phyloP scores from a whole-genome alignment of 1,140 invertebrate genomes.

The Saccostrea echinata region DNA sequence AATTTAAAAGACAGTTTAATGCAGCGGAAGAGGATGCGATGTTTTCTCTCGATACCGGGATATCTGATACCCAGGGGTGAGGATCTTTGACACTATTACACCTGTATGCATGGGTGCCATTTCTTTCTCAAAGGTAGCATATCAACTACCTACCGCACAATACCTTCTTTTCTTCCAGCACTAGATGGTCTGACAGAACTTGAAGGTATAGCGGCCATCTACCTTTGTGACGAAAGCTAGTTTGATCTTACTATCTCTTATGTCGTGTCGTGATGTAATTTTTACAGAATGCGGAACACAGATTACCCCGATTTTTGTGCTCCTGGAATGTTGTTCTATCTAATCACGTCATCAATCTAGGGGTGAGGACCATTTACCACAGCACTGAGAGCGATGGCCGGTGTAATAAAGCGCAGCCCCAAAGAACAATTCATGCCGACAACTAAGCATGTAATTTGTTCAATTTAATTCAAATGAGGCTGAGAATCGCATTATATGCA shows the following conservation, averaged over 20 bases:
- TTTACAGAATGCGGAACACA: not conserved
- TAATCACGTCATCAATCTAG: not conserved
- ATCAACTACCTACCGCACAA: constrained; percentile 14
- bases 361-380: not conserved
- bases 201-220: not conserved
- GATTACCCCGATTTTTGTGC: not conserved
- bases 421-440: not conserved
- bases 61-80: not conserved
- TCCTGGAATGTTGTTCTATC: not conserved
- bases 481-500: not conserved
- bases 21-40: not conserved
- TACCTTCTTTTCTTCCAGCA: not conserved
- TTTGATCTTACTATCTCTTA: not conserved
- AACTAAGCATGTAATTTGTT: constrained; percentile 7
- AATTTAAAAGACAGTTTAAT: not conserved
- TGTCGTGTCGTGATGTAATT: not conserved
- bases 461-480: constrained; percentile 18
- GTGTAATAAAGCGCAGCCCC: not conserved
- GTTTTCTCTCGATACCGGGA: not conserved
- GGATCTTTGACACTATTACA: constrained; percentile 12
- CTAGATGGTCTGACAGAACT: not conserved
- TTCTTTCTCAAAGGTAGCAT: not conserved
- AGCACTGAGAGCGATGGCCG: not conserved
- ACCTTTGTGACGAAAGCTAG: not conserved
- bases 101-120: not conserved